Evolutionary conservation across 2,113 vertebrate genomes (phyloP).

Genomic region (Boulengeromyrus knoepffleri): DNA sequence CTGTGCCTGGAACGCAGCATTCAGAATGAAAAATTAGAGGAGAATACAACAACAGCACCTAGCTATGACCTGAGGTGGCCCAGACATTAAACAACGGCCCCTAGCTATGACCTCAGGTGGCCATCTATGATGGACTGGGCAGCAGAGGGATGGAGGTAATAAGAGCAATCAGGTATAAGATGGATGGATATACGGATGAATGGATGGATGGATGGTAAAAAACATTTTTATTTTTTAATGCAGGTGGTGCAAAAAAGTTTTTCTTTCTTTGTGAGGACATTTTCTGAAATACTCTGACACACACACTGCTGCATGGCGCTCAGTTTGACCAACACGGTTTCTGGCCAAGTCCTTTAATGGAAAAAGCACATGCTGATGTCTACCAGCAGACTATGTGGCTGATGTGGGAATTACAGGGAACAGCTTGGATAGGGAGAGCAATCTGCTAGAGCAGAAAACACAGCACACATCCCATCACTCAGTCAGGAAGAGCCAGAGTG

Average conservation of each 20-base stretch:
- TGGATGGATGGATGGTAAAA: background rate
- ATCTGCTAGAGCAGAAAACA: background rate
- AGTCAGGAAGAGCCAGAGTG: background rate
- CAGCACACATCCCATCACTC: background rate
- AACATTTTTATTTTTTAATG: background rate
- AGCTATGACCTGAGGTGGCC: background rate
- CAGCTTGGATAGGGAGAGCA: background rate
- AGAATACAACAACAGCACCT: background rate
- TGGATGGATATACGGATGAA: background rate
- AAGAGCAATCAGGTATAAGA: background rate
- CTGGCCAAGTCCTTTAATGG: background rate
- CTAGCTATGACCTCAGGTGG: background rate
- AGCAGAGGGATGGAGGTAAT: background rate
- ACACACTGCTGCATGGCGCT: background rate
- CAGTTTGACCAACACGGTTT: background rate
- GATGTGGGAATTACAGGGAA: background rate
- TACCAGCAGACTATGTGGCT: background rate
- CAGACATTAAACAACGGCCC: too few species aligned
- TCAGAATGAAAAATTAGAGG: background rate
- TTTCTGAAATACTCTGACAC: background rate
- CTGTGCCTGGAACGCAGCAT: background rate
- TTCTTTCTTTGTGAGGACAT: background rate
- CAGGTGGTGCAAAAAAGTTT: background rate
- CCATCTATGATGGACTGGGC: background rate
- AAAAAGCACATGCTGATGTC: background rate